Percentiles rank a stretch among this genome's conserved stretches.
Conservation (phyloP, 2,797 vertebrate species). For the Bovichtus variegatus region DNA sequence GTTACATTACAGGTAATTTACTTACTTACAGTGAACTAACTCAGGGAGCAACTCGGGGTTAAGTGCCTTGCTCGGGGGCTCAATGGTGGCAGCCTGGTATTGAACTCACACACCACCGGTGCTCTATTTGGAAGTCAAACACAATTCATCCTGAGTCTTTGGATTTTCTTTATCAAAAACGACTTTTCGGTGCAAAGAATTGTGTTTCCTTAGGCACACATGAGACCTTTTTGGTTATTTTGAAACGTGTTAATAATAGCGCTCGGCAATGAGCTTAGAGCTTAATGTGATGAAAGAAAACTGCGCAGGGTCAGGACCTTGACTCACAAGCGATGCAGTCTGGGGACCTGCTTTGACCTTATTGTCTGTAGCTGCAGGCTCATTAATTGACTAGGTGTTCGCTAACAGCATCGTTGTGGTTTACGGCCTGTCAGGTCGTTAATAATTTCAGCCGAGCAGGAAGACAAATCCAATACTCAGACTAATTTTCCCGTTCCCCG, state of each 20-base stretch:
- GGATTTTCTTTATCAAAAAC: constrained; percentile 29
- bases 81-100: too few species aligned
- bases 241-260: constrained; percentile 23
- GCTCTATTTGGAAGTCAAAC: too few species aligned
- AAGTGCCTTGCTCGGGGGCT: too few species aligned
- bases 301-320: constrained; percentile 16
- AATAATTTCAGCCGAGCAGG: constrained; percentile 54
- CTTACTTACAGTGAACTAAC: too few species aligned
- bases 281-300: constrained; percentile 35
- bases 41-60: too few species aligned
- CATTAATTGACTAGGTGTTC: constrained; percentile 71
- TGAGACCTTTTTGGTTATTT: neutral
- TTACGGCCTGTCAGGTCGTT: constrained; percentile 45
- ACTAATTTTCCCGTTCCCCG: constrained; percentile 53
- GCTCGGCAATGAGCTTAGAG: neutral
- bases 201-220: constrained; percentile 5
- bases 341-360: constrained; percentile 42
- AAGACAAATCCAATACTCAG: constrained; percentile 52
- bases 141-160: constrained; percentile 20
- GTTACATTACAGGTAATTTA: too few species aligned
- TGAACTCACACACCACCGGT: too few species aligned
- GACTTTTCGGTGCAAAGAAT: neutral
- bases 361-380: constrained; percentile 50
- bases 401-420: constrained; percentile 39
- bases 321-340: neutral